Conservation (phyloP, 2,113 vertebrate genomes). For the Gavialis gangeticus region DNA sequence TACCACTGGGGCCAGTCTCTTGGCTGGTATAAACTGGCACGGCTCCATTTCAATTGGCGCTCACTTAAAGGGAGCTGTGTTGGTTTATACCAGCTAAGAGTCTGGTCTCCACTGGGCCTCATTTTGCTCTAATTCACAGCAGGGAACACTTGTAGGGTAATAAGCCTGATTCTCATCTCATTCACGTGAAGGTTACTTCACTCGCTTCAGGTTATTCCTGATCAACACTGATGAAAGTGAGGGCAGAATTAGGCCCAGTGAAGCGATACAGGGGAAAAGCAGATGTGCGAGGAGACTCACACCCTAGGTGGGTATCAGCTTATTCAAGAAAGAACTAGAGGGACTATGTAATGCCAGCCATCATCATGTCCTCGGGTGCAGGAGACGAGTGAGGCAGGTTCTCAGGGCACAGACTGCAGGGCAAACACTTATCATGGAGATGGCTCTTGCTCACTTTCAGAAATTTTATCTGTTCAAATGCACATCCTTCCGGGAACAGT, state of each 20-base stretch:
- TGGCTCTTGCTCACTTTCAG: constrained; percentile 12
- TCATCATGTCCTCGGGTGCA: background rate
- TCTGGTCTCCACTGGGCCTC: background rate
- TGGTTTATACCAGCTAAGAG: background rate
- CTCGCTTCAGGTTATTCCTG: background rate
- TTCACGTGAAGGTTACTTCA: accelerated
- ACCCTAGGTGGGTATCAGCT: background rate
- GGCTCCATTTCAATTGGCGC: background rate
- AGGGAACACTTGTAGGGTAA: background rate
- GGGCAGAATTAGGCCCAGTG: background rate
- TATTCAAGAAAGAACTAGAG: background rate
- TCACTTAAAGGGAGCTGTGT: background rate
- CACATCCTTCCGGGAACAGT: constrained; percentile 57
- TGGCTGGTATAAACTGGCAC: background rate
- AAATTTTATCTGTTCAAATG: constrained; percentile 44
- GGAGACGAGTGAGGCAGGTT: constrained; percentile 1
- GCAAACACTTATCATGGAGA: background rate
- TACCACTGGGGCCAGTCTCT: background rate
- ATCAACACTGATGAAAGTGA: background rate
- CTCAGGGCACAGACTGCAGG: background rate
- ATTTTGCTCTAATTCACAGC: background rate
- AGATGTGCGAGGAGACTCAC: background rate
- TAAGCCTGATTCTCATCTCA: background rate
- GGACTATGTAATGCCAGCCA: background rate
- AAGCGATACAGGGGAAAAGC: background rate